Conservation (phyloP, 2,888 invertebrate species). For the Julus scandinavius region DNA sequence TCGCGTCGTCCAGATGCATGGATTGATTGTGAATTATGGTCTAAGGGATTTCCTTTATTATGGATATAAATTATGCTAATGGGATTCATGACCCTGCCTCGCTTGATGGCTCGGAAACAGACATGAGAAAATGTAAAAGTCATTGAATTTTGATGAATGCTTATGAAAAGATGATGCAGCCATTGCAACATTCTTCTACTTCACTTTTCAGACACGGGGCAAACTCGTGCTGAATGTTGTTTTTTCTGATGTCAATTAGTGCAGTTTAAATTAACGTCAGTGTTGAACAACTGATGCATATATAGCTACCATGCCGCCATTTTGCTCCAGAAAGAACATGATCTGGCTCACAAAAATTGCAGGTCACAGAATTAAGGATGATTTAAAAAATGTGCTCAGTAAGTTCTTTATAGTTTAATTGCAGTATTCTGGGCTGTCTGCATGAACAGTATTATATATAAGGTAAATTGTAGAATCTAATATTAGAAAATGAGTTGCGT, state of each 20-base stretch:
- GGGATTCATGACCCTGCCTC: neutral
- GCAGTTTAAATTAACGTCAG: too few species aligned
- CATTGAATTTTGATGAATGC: neutral
- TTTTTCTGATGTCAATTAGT: too few species aligned
- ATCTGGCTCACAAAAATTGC: too few species aligned
- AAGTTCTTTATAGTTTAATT: constrained; percentile 2
- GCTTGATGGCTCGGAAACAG: neutral
- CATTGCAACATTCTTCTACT: too few species aligned
- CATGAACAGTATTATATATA: neutral
- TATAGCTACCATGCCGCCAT: too few species aligned
- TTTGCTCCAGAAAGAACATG: too few species aligned
- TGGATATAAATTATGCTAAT: neutral
- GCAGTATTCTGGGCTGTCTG: neutral
- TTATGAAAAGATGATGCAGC: too few species aligned
- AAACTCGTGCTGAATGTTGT: too few species aligned
- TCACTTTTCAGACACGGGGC: too few species aligned
- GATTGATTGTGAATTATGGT: constrained; percentile 27
- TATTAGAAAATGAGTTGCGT: constrained; percentile 25
- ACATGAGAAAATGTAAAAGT: neutral
- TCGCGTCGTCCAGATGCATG: constrained; percentile 1
- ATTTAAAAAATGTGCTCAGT: neutral
- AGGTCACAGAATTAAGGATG: neutral
- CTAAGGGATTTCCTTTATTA: constrained; percentile 18
- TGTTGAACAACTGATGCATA: too few species aligned
- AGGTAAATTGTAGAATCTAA: neutral